Base-by-base conservation (phyloP, 2,113 vertebrate species). In the Dendrocopos noguchii region DNA sequence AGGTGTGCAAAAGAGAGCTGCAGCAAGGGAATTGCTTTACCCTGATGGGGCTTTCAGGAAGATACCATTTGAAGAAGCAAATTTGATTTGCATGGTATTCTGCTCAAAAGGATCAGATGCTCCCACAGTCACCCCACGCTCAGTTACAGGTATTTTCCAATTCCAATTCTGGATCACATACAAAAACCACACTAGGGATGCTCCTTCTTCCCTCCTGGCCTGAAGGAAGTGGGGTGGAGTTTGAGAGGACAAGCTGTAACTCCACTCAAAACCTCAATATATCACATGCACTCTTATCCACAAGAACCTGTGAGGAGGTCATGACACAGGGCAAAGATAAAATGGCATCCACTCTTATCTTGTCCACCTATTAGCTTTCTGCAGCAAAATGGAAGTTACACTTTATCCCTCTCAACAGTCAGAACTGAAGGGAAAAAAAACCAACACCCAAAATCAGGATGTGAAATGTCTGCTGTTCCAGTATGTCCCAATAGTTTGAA, bases 101-200 rank as follows among this genome's bases (percentile, higher is more conserved):
- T 81, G 61, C 68, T 78, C 59, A 91, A 91, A 91, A 20, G 2
- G 12, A 94, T 87, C 79, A 91, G 84, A 91, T 90, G 61, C 90
- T 90, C 75, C 75, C 68, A 50, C 1, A 73, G 36, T 64, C 68
- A 95, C 89, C 63, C 31, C 72, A 85, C 18, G 53, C 68, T 80
- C 81, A 64, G 90, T 92, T 83, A 90, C 56, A 92, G 76, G 84
- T 94, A 80, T 78, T 91, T 92, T 86, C 73, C 80, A 83, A 88
- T 16, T 84, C 78, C 92, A 92, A 86, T 36, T 80, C 85, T 71
- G 33, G 13, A 86, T 46, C 67, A 39, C 39, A 83, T 42, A 61
- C 4, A 65, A 82, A 84, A 94, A 65, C 2, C 57, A 56, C 56
- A 46, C 82, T 68, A 79, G 29, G 88, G 84, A 91, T 83, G 61